Base-by-base conservation (phyloP, 2,888 invertebrate species). In the Brachyptera risi region DNA sequence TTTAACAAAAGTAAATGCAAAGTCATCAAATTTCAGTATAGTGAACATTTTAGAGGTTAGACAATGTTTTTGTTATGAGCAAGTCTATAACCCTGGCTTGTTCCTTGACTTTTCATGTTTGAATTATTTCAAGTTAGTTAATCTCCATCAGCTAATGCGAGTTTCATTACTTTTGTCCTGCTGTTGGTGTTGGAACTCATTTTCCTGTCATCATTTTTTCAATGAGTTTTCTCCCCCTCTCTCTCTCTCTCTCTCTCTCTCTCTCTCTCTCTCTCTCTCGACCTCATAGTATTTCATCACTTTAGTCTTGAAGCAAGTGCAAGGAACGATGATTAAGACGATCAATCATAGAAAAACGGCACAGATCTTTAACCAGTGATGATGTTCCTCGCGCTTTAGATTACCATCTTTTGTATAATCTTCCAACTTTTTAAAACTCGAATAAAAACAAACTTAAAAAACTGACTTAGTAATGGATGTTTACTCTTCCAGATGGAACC, bases 161-260 rank as follows among this genome's bases (percentile, higher is more conserved):
- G 54, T 54, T 54, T 54, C 35, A 54, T 54, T 54, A 54, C 35
- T 35, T 19, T 54, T 54, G 31, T 24, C 23, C 37, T 54, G 35
- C 37, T 54, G 54, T 23, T 23, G 54, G n/a, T n/a, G n/a, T 13
- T 54, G 54, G 21, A 54, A 35, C 54, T 54, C 35, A 54, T 54
- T 54, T 54, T 54, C 54, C 35, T 54, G 54, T 54, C 54, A 54
- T 54, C 21, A 54, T 54, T 54, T 54, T 54, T 54, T 54, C 37
- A 23, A 35, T 15, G 37, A 37, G 54, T 21, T n/a, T n/a, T n/a
- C n/a, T n/a, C n/a, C n/a, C n/a, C n/a, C n/a, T n/a, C n/a, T n/a
- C n/a, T n/a, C n/a, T n/a, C n/a, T n/a, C n/a, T n/a, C n/a, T n/a
- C n/a, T n/a, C n/a, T n/a, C n/a, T n/a, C n/a, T n/a, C n/a, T n/a